Base-by-base conservation (phyloP, 2,113 vertebrate species). In the Melanerpes formicivorus region DNA sequence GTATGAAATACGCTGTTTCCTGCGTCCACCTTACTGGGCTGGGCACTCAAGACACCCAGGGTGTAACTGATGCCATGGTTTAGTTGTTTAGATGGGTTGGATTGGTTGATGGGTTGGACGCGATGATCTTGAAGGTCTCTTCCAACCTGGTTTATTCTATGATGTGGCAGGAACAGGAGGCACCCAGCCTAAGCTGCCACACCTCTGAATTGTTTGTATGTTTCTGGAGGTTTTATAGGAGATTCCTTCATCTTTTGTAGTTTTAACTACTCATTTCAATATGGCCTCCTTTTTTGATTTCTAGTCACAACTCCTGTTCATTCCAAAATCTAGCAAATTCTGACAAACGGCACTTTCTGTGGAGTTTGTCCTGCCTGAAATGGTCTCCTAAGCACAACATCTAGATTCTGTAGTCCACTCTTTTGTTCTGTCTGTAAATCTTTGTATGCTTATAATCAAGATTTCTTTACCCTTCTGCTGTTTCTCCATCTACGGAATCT, bases 401-500 rank as follows among this genome's bases (percentile, higher is more conserved):
- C 11, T 52, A 21, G 6, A 27, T 86, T 77, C 58, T 32, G 0
- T 32, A 46, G 32, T 67, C 21, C 46, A 59, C 23, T 74, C n/a
- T 90, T 85, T 54, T 50, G 5, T 88, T 91, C 82, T 77, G 21
- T 91, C 75, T 65, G 10, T 67, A 2, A 30, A 37, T 55, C 32
- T 55, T 40, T 40, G 23, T 16, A 7, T 18, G 32, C 52, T 44
- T 77, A 59, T 30, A 87, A 80, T 59, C 14, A 54, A 72, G 59
- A 63, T 87, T 84, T 78, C 48, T 83, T 94, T 86, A 87, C 48
- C 63, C 84, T 84, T 87, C 84, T 92, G 63, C 81, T 92, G 52
- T 82, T 90, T 87, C 87, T 79, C 50, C 4, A 2, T 55, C 16
- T 79, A 69, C 62, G 63, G 90, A 62, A 63, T 79, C 46, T 72